Conservation (phyloP, 2,113 vertebrate species). For the Pseudolaguvia tuberculata region DNA sequence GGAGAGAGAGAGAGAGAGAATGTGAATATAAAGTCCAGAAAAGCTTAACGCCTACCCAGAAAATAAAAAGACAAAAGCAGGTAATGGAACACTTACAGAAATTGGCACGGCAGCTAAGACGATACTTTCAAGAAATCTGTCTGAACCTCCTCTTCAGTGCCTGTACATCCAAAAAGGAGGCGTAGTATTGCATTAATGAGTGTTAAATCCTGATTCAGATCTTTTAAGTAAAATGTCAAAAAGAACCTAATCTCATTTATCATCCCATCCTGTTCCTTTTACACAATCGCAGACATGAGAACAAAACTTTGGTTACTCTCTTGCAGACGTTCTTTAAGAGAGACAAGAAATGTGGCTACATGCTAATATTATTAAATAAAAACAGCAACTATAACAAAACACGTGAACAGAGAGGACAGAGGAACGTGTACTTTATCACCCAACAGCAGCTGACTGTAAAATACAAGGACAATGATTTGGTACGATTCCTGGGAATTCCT, state of each 20-base stretch:
- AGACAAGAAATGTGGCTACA: constrained; percentile 48
- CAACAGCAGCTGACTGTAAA: constrained; percentile 18
- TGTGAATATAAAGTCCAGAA: constrained; percentile 6
- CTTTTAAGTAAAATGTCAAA: neutral
- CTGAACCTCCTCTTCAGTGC: neutral
- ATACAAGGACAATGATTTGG: constrained; percentile 37
- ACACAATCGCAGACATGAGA: neutral
- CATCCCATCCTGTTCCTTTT: neutral
- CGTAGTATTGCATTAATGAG: constrained; percentile 36
- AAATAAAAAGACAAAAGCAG: neutral
- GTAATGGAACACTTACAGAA: neutral
- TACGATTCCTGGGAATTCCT: constrained; percentile 29
- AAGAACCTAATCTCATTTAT: neutral
- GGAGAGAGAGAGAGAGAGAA: too few species aligned
- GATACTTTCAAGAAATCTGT: constrained; percentile 28
- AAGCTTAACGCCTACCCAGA: neutral
- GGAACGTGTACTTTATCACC: constrained; percentile 5
- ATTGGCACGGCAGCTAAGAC: constrained; percentile 19
- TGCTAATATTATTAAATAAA: constrained; percentile 4
- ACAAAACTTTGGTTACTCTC: constrained; percentile 49
- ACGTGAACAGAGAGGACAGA: constrained; percentile 1
- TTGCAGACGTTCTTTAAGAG: constrained; percentile 22
- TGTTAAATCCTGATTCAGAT: neutral
- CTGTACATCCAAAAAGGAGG: constrained; percentile 1
- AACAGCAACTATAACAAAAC: neutral